phyloP scores from a whole-genome alignment of 2,888 invertebrate genomes.

The Cheilosia vernalis region DNA sequence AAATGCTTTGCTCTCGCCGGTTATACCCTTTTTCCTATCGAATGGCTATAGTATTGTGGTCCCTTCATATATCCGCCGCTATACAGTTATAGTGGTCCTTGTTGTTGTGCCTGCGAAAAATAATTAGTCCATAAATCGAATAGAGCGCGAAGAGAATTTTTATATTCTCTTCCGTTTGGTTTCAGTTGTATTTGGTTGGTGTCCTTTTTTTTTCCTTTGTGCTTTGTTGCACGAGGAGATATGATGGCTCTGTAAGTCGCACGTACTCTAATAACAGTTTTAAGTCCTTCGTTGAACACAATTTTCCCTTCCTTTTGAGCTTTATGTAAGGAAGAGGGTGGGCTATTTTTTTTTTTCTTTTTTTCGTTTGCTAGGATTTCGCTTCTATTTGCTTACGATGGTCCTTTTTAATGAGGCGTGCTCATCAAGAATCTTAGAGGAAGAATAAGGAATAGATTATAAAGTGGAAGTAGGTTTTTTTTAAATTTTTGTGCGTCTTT shows the following conservation, averaged over 20 bases:
- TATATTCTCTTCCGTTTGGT: constrained; percentile 21
- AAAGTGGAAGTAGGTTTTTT: constrained; percentile 54
- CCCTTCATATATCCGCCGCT: constrained; percentile 46
- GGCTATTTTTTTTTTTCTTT: constrained; percentile 1
- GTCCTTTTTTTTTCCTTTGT: not conserved
- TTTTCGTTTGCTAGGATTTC: constrained; percentile 52
- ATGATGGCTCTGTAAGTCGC: constrained; percentile 60
- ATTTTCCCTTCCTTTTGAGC: constrained; percentile 53
- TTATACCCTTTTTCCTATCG: constrained; percentile 44
- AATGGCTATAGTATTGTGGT: constrained; percentile 26
- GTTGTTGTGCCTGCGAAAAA: constrained; percentile 66
- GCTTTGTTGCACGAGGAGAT: constrained; percentile 31
- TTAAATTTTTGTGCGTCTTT: constrained; percentile 23
- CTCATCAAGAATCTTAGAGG: constrained; percentile 63
- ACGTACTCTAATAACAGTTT: constrained; percentile 73
- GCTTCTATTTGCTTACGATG: constrained; percentile 67
- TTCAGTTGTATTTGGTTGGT: constrained; percentile 14
- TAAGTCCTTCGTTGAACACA: constrained; percentile 70
- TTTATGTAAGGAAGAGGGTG: not conserved
- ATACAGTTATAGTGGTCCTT: constrained; percentile 13
- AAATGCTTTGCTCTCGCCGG: constrained; percentile 50
- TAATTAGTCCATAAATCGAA: constrained; percentile 76
- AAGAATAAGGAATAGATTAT: constrained; percentile 67
- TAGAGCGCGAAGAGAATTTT: constrained; percentile 71
- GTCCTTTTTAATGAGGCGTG: constrained; percentile 74